Percentiles rank a stretch among this genome's conserved stretches.
Evolutionary conservation across 2,113 vertebrate genomes (phyloP).

Genomic region (Laticauda laticaudata): DNA sequence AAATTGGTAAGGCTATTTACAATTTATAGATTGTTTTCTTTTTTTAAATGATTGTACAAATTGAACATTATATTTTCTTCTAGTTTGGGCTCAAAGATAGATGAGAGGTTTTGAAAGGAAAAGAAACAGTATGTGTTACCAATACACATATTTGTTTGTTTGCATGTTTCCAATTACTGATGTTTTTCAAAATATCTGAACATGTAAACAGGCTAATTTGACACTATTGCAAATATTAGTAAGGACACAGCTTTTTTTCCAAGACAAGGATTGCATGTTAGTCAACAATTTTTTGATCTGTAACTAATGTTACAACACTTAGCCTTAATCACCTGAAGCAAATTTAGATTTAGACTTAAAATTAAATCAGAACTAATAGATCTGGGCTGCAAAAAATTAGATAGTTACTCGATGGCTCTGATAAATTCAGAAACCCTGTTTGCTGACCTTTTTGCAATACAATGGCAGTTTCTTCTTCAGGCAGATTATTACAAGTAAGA

Average conservation of each 20-base stretch:
- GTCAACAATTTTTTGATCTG: neutral
- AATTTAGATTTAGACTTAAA: neutral
- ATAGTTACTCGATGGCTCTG: neutral
- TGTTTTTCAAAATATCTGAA: neutral
- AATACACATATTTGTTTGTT: neutral
- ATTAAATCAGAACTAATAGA: neutral
- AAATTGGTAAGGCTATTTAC: conserved; percentile 83
- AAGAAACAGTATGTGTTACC: neutral
- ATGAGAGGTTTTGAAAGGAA: neutral
- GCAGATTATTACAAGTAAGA: neutral
- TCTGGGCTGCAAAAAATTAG: neutral
- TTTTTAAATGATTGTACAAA: neutral
- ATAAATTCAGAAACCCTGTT: neutral
- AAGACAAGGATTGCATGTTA: neutral
- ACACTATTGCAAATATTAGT: neutral
- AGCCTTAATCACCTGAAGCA: neutral
- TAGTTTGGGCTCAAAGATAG: neutral
- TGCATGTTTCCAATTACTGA: neutral
- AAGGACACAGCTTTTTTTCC: neutral
- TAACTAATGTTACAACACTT: neutral
- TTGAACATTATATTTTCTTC: neutral
- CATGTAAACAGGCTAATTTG: neutral
- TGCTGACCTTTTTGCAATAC: neutral
- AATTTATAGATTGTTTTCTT: neutral
- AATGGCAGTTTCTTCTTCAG: neutral